phyloP scores from a whole-genome alignment of 2,113 vertebrate genomes.

The Corythaixoides concolor region DNA sequence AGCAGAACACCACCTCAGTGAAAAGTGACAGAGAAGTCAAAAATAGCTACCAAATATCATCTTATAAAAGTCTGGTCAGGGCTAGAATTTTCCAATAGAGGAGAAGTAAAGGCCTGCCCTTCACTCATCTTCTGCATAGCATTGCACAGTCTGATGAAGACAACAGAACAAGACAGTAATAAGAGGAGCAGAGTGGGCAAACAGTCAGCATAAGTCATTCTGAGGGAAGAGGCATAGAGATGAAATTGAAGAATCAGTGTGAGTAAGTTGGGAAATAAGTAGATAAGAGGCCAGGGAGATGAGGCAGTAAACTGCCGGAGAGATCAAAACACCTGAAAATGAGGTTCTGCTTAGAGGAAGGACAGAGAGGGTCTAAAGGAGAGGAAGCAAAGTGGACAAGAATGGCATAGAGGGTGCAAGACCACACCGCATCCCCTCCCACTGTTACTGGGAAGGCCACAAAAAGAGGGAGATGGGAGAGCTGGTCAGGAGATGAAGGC shows the following conservation, averaged over 20 bases:
- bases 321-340: conserved; percentile 7
- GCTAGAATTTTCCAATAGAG: conserved; percentile 20
- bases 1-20: background rate
- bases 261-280: background rate
- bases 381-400: background rate
- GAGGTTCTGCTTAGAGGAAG: background rate
- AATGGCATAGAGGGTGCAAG: background rate
- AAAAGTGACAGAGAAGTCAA: background rate
- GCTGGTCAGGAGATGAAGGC: background rate
- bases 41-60: background rate
- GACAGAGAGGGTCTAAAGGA: background rate
- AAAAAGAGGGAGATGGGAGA: background rate
- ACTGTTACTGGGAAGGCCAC: background rate
- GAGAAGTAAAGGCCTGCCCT: background rate
- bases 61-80: background rate
- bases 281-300: background rate
- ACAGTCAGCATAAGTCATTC: background rate
- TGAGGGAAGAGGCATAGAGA: background rate
- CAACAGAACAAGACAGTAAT: background rate
- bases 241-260: background rate
- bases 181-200: background rate
- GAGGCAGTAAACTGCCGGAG: background rate
- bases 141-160: conserved; percentile 23
- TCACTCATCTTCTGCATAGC: background rate
- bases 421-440: background rate